Percentiles rank a stretch among this genome's conserved stretches.
Conservation (phyloP, 2,888 invertebrate genomes). For the Alloscopus bannaensis region DNA sequence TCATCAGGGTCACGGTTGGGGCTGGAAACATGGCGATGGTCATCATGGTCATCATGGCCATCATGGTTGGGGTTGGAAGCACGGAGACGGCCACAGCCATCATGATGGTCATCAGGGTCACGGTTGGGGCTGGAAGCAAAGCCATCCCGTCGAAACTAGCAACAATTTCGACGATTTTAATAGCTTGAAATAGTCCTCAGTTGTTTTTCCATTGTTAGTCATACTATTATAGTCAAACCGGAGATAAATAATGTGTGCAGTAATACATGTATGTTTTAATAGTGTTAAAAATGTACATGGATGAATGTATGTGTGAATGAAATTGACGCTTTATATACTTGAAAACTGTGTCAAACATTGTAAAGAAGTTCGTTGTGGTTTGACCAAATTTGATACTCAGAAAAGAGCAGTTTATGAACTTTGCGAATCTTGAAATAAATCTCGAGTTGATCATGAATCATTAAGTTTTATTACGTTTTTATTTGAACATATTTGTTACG, state of each 20-base stretch:
- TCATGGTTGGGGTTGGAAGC: conserved; percentile 39
- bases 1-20: conserved; percentile 29
- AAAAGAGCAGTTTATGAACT: too few species aligned
- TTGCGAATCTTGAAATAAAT: background rate
- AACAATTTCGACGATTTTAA: background rate
- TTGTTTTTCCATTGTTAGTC: background rate
- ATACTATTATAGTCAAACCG: background rate
- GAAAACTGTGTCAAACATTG: too few species aligned
- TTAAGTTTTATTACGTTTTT: background rate
- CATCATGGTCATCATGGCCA: conserved; percentile 17
- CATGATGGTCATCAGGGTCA: background rate
- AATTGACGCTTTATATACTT: too few species aligned
- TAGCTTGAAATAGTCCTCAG: background rate
- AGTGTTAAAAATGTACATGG: too few species aligned
- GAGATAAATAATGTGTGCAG: background rate
- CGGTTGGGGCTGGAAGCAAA: background rate
- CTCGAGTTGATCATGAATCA: background rate
- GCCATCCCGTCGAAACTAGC: too few species aligned
- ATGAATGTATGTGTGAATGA: background rate
- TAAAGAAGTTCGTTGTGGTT: too few species aligned
- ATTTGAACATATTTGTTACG: background rate
- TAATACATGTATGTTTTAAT: background rate
- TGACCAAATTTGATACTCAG: too few species aligned
- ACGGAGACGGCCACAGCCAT: conserved; percentile 20
- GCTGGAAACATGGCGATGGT: conserved; percentile 23